These are phyloP conservation scores for Meloidogyne floridensis DNA, from an alignment of 1,140 invertebrate species.

Conservation along the genomic window DNA sequence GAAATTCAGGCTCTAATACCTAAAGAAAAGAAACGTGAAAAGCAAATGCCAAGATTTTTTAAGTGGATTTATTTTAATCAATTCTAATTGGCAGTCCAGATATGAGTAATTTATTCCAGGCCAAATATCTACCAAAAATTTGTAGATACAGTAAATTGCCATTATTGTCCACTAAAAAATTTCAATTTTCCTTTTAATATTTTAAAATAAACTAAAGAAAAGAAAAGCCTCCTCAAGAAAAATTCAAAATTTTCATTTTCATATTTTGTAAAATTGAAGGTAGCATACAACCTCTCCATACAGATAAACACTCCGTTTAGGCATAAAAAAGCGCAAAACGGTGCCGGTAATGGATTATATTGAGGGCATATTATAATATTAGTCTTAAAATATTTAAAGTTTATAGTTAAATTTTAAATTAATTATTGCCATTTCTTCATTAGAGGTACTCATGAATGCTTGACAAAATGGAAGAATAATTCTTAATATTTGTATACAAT, in stretches of 20 bases:
- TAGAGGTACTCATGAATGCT: neutral
- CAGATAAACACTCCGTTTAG: conserved; percentile 16
- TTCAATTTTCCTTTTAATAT: neutral
- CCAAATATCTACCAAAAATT: neutral
- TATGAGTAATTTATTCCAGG: neutral
- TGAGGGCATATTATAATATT: neutral
- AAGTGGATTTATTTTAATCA: neutral
- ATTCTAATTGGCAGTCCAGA: neutral
- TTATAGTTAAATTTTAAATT: neutral
- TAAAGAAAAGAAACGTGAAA: conserved; percentile 1
- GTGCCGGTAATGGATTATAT: neutral
- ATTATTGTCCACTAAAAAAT: conserved; percentile 16
- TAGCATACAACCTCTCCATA: conserved; percentile 24
- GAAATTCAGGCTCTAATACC: neutral
- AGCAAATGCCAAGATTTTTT: conserved; percentile 18
- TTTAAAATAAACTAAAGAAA: neutral
- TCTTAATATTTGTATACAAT: neutral
- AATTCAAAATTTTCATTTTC: conserved; percentile 22
- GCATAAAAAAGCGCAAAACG: conserved; percentile 18
- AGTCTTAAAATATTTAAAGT: neutral
- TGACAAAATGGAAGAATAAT: neutral
- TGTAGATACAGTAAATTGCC: neutral
- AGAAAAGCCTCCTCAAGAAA: neutral
- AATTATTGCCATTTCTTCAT: neutral
- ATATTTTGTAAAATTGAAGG: conserved; percentile 29